phyloP scores from a whole-genome alignment of 35 echinoderm and acorn worm genomes.

The Heliocidaris erythrogramma region DNA sequence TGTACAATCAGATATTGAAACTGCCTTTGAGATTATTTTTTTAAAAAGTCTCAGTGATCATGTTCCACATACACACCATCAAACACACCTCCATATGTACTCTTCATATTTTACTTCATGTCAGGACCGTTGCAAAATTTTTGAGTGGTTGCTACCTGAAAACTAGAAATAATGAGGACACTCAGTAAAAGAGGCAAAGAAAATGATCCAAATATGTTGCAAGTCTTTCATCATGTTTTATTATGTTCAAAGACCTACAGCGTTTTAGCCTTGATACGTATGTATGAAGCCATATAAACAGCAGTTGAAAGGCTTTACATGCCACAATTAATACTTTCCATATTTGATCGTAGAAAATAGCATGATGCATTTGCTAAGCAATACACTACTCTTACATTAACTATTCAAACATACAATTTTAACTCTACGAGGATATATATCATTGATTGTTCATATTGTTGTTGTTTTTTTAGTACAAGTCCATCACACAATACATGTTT shows the following conservation, averaged over 20 bases:
- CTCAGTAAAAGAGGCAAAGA: neutral
- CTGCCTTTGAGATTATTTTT: too few relatives aligned
- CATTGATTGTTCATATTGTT: neutral
- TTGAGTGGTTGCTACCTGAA: too few relatives aligned
- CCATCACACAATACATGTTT: constrained; percentile 5
- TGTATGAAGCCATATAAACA: neutral
- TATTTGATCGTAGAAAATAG: neutral
- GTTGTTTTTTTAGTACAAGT: neutral
- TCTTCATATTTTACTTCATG: too few relatives aligned
- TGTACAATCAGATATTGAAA: too few relatives aligned
- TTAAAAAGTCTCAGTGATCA: too few relatives aligned
- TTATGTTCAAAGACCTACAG: neutral
- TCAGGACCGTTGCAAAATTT: too few relatives aligned
- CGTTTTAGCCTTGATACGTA: neutral
- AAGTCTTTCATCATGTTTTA: neutral
- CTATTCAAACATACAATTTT: neutral
- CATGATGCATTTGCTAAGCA: neutral
- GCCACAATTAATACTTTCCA: neutral
- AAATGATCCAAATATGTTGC: neutral
- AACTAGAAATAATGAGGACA: neutral
- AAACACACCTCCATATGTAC: too few relatives aligned
- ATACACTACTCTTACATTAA: neutral
- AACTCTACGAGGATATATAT: neutral
- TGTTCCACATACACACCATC: too few relatives aligned
- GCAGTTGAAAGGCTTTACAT: neutral